These are phyloP conservation scores for Temnothorax unifasciatus DNA, from an alignment of 2,888 invertebrate genomes.

Conservation along the genomic window DNA sequence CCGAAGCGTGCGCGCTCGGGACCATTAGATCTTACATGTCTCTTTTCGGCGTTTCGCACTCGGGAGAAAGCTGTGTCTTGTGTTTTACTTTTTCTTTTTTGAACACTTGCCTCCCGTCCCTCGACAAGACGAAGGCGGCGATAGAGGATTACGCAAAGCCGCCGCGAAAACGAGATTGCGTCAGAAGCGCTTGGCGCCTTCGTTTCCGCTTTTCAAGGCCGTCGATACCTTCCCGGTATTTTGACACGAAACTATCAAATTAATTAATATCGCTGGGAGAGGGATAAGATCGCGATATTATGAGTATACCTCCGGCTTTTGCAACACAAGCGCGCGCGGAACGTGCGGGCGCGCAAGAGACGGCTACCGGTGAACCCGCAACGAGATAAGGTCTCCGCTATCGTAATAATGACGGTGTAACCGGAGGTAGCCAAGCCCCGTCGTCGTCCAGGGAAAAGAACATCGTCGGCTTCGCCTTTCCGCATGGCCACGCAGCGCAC, in stretches of 20 bases:
- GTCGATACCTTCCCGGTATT: not conserved
- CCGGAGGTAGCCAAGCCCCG: slow-evolving; percentile 31
- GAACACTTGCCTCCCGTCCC: slow-evolving; percentile 5
- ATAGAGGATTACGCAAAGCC: slow-evolving; percentile 34
- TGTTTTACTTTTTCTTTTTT: slow-evolving; percentile 19
- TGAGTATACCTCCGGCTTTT: not conserved
- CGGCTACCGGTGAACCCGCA: slow-evolving; percentile 24
- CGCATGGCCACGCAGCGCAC: slow-evolving; percentile 33
- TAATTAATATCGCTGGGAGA: not conserved
- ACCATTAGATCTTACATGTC: slow-evolving; percentile 35
- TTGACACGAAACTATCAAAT: not conserved
- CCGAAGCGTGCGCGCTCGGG: not conserved
- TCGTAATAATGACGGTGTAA: slow-evolving; percentile 33
- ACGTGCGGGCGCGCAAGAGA: not conserved
- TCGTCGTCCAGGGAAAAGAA: slow-evolving; percentile 12
- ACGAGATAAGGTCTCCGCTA: slow-evolving; percentile 35
- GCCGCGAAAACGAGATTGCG: not conserved
- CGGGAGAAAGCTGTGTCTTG: slow-evolving; percentile 49
- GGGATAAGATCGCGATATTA: not conserved
- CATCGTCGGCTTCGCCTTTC: slow-evolving; percentile 38
- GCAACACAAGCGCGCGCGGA: not conserved
- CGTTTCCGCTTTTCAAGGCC: not conserved
- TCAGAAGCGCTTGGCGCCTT: not conserved
- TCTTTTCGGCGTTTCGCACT: slow-evolving; percentile 28
- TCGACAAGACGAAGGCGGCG: not conserved